Percentiles rank a stretch among this genome's conserved stretches.
These are phyloP conservation scores for Spheniscus mendiculus DNA, from an alignment of 2,113 vertebrate species.

Conservation along the genomic window DNA sequence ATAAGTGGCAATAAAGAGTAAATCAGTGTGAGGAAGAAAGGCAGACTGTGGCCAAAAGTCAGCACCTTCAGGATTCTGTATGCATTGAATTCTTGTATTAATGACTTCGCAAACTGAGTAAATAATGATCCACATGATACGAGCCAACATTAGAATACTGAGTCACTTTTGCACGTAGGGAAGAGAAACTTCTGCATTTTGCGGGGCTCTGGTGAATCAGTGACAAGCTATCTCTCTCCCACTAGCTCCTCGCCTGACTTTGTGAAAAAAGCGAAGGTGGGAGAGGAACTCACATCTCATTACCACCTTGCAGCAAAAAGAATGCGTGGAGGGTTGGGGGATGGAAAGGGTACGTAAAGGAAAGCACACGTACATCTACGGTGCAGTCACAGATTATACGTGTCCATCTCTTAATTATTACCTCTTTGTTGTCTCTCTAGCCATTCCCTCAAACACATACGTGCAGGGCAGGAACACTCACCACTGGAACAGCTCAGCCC, in stretches of 20 bases:
- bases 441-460: not conserved
- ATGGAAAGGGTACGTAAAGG: not conserved
- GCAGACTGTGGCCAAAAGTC: not conserved
- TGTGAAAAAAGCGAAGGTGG: not conserved
- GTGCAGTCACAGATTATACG: not conserved
- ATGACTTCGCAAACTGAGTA: not conserved
- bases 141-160: not conserved
- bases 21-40: not conserved
- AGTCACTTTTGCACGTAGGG: not conserved
- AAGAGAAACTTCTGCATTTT: not conserved
- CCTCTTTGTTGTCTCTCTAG: not conserved
- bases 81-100: not conserved
- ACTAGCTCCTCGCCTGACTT: not conserved
- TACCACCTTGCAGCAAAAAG: not conserved
- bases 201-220: not conserved
- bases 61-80: not conserved
- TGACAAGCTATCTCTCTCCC: not conserved
- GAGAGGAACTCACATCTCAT: not conserved
- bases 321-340: not conserved
- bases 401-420: not conserved
- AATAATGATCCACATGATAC: not conserved
- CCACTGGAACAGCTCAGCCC: not conserved
- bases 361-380: not conserved
- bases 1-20: not conserved
- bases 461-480: not conserved